Evolutionary conservation across 2,888 invertebrate genomes (phyloP), one percentile per base, ranked within the genome.

Genomic region (Pheosia tremula): DNA sequence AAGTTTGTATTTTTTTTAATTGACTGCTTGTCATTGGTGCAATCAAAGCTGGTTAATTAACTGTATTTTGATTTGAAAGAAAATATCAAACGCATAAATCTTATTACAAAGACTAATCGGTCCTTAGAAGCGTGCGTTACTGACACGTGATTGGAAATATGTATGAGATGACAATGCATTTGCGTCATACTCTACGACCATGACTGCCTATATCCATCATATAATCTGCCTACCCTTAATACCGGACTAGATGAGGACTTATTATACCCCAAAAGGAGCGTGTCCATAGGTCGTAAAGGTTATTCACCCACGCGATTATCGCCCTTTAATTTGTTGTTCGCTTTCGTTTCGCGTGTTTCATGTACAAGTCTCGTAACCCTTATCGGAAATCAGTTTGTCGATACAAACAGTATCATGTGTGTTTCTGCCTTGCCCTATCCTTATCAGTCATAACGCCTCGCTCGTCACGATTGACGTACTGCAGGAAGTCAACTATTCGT

Each of bases 401-500:
- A 80, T 66, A 80, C 79, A 80, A 75, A 78, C 80, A 81, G 83
- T 76, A 77, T 69, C 69, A 69, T 67, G 67, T 63, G 61, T 72
- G 66, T 60, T 66, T 77, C 66, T 79, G 72, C 79, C 79, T 75
- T 74, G 72, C 76, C 79, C 77, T 78, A 79, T 80, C 79, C 83
- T 88, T 90, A 89, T 89, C 88, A 84, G 85, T 80, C 80, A 81
- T 71, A 71, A 67, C 68, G 66, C 68, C 67, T 49, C 67, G 0
- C 2, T 67, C 76, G 79, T 75, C 78, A 79, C 80, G 80, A 75
- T 75, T 73, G 66, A 69, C 62, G 74, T 64, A 73, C 60, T 69
- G 71, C 85, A 86, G 85, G 85, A 85, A 82, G 80, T 71, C 56
- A 74, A 72, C 77, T 74, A 78, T 80, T 81, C 74, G 75, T 75